Conservation (phyloP, 2,888 invertebrate genomes). For the Andrena chrysosceles region DNA sequence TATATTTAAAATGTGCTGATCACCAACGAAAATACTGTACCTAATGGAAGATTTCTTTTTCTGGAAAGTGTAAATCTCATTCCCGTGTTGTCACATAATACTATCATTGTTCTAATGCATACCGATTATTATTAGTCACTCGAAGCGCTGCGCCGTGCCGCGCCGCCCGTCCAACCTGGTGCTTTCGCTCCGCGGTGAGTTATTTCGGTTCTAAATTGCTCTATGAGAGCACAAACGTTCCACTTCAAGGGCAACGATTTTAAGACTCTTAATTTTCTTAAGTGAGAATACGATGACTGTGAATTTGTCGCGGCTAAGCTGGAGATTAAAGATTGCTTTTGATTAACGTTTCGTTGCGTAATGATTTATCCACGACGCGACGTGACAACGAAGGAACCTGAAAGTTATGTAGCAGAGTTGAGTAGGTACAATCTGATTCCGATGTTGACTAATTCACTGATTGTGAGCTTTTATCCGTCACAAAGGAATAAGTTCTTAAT, state of each 20-base stretch:
- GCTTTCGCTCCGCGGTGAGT: constrained; percentile 27
- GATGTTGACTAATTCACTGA: too few relatives aligned
- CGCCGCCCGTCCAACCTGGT: neutral
- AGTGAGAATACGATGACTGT: constrained; percentile 26
- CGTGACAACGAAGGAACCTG: constrained; percentile 7
- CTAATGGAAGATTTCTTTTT: too few relatives aligned
- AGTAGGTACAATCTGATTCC: neutral
- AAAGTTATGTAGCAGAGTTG: constrained; percentile 12
- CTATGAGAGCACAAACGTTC: constrained; percentile 20
- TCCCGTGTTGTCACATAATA: too few relatives aligned
- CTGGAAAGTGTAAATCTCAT: too few relatives aligned
- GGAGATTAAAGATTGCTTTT: constrained; percentile 26
- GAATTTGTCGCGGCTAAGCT: constrained; percentile 18
- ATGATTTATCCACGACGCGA: constrained; percentile 11
- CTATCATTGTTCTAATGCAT: neutral
- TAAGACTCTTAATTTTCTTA: constrained; percentile 39
- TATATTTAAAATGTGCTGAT: too few relatives aligned
- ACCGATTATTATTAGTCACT: constrained; percentile 32
- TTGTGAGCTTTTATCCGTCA: too few relatives aligned
- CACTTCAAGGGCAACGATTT: constrained; percentile 35
- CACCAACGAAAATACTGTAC: too few relatives aligned
- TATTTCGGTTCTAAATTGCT: constrained; percentile 45
- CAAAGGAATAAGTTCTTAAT: too few relatives aligned
- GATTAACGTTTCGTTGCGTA: constrained; percentile 47
- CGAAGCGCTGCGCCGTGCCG: neutral